Conservation (phyloP, 2,113 vertebrate genomes). For the Gymnogyps californianus region DNA sequence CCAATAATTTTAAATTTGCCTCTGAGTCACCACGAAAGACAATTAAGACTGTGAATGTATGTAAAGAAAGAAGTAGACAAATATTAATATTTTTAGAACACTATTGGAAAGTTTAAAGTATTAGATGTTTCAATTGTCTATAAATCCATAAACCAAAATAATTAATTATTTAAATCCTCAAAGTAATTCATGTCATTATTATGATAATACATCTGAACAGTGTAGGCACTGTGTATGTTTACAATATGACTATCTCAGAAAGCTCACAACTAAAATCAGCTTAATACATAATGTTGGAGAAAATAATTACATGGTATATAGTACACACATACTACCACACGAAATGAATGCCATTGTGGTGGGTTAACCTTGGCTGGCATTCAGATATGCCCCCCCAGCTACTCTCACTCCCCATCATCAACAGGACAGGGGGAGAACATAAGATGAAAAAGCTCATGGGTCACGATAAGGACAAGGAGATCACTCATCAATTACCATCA, state of each 20-base stretch:
- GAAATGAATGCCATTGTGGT: neutral
- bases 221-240: neutral
- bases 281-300: neutral
- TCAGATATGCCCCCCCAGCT: neutral
- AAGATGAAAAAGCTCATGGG: neutral
- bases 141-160: neutral
- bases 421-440: neutral
- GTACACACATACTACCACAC: neutral
- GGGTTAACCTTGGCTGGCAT: neutral
- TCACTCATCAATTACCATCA: rapidly evolving
- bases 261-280: neutral
- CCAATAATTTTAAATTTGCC: neutral
- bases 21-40: neutral
- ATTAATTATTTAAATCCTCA: neutral
- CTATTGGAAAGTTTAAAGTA: neutral
- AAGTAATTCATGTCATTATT: neutral
- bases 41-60: neutral
- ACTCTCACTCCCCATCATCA: neutral
- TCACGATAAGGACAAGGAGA: neutral
- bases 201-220: neutral
- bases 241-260: neutral
- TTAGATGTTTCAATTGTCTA: neutral
- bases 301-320: neutral
- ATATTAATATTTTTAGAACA: neutral
- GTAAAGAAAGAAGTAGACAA: neutral